phyloP scores from a whole-genome alignment of 2,113 vertebrate genomes.

The Eudyptes chrysolophus region DNA sequence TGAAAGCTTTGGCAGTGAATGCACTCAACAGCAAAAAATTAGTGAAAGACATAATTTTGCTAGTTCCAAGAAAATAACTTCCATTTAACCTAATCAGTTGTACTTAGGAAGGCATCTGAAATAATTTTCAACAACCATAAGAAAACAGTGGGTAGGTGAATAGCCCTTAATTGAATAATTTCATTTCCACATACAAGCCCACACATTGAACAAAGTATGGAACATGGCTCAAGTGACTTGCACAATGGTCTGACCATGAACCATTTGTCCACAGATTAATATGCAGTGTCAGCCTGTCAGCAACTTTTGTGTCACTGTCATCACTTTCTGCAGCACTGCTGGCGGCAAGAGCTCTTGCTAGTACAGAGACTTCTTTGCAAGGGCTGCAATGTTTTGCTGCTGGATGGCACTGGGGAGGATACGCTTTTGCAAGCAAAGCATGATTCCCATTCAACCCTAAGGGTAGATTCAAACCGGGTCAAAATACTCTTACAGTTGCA shows the following conservation, averaged over 20 bases:
- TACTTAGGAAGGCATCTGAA: not conserved
- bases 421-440: not conserved
- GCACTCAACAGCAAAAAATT: not conserved
- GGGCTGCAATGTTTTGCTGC: not conserved
- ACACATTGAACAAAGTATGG: fast-evolving
- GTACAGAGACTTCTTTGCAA: not conserved
- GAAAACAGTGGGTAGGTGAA: not conserved
- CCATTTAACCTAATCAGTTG: not conserved
- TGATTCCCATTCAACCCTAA: not conserved
- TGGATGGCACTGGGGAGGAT: not conserved
- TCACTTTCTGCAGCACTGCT: not conserved
- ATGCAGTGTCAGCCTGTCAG: constrained; percentile 14
- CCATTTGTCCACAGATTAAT: not conserved
- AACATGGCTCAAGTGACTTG: not conserved
- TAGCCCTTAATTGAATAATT: not conserved
- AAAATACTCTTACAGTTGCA: not conserved
- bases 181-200: not conserved
- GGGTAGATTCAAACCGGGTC: not conserved
- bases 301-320: not conserved
- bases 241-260: not conserved
- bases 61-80: not conserved
- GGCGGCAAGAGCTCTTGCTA: not conserved
- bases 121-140: not conserved
- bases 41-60: not conserved
- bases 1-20: not conserved